A percentile compares a stretch with the other conserved stretches of the same genome.
Conservation (phyloP, 1,140 invertebrate genomes). For the Hyles vespertilio region DNA sequence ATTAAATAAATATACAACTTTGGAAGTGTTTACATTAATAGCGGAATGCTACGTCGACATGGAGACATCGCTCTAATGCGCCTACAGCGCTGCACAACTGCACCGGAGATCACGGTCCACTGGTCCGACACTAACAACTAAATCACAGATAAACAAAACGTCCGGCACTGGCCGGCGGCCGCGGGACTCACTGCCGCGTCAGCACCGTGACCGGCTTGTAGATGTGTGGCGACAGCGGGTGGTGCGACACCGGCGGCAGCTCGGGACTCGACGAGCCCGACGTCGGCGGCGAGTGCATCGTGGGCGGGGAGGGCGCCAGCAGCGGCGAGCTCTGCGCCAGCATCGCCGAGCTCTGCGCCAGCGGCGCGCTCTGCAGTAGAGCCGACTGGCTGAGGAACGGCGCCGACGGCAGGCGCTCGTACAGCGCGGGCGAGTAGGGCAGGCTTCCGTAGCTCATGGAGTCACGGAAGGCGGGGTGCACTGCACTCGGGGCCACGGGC, state of each 20-base stretch:
- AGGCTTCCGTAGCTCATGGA: slow-evolving; percentile 37
- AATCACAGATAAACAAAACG: slow-evolving; percentile 29
- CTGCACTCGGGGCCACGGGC: slow-evolving; percentile 47
- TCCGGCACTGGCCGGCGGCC: slow-evolving; percentile 15
- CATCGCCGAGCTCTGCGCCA: slow-evolving; percentile 30
- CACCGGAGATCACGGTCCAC: slow-evolving; percentile 43
- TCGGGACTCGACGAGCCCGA: slow-evolving; percentile 59
- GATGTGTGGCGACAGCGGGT: slow-evolving; percentile 58
- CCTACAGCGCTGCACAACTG: no score
- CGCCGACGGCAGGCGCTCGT: slow-evolving; percentile 46
- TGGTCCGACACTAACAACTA: slow-evolving; percentile 33
- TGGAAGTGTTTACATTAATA: slow-evolving; percentile 60
- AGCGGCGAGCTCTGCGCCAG: slow-evolving; percentile 36
- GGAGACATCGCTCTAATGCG: no score
- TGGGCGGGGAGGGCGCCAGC: slow-evolving; percentile 45
- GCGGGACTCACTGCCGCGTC: slow-evolving; percentile 49
- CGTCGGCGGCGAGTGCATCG: slow-evolving; percentile 50
- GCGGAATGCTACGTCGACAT: slow-evolving; percentile 45
- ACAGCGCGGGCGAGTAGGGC: slow-evolving; percentile 49
- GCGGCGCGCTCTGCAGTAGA: slow-evolving; percentile 31
- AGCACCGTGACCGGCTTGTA: slow-evolving; percentile 67
- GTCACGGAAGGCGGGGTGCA: slow-evolving; percentile 60
- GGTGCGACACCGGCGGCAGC: slow-evolving; percentile 53
- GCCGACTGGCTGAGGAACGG: slow-evolving; percentile 45
- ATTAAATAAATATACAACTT: slow-evolving; percentile 68